Evolutionary conservation across 2,888 invertebrate species (phyloP).

Genomic region (Nasonia oneida): DNA sequence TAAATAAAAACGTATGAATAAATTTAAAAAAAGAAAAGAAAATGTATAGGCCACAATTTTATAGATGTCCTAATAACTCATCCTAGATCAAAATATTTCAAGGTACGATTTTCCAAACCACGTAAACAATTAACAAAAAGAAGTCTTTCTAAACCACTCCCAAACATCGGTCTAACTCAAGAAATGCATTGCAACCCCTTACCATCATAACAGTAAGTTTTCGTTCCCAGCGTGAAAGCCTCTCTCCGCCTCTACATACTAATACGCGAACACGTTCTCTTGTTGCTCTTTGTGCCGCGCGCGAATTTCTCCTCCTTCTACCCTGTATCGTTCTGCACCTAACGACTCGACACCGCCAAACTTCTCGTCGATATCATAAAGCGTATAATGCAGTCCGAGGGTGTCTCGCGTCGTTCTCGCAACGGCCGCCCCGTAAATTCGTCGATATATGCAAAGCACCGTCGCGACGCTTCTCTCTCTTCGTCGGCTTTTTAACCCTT

Average conservation of each 20-base stretch:
- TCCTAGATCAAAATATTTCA: too few species aligned
- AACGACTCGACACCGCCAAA: constrained; percentile 54
- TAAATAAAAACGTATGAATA: neutral
- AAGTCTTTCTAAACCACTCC: neutral
- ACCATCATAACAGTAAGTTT: constrained; percentile 27
- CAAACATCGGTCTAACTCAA: neutral
- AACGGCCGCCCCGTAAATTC: constrained; percentile 71
- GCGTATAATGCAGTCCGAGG: constrained; percentile 47
- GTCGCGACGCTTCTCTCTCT: constrained; percentile 38
- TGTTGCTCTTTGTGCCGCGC: constrained; percentile 26
- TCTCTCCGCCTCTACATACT: neutral
- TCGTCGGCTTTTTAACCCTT: constrained; percentile 59
- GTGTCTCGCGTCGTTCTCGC: constrained; percentile 12
- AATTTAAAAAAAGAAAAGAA: too few species aligned
- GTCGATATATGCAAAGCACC: constrained; percentile 71
- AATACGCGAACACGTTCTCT: constrained; percentile 27
- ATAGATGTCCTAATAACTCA: too few species aligned
- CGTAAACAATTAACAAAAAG: too few species aligned
- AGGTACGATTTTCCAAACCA: too few species aligned
- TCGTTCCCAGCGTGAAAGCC: neutral
- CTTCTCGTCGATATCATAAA: constrained; percentile 73
- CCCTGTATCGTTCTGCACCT: constrained; percentile 35
- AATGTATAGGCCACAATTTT: too few species aligned
- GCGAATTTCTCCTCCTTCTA: neutral
- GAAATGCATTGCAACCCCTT: constrained; percentile 8